A percentile compares a stretch with the other conserved stretches of the same genome.
Conservation (phyloP, 2,797 vertebrate genomes). For the Cuniculus paca region DNA sequence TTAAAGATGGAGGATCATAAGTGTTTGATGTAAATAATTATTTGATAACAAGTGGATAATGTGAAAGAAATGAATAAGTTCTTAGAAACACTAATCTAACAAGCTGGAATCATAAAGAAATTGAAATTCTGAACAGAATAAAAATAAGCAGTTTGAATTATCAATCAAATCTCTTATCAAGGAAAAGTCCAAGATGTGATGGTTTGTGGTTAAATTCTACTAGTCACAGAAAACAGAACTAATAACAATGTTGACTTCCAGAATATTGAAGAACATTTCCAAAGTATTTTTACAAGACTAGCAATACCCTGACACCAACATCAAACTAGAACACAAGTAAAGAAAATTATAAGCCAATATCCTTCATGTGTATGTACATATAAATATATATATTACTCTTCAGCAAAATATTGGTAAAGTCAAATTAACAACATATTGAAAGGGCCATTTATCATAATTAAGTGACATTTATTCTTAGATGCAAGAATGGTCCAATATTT, state of each 20-base stretch:
- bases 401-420: neutral
- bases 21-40: neutral
- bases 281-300: neutral
- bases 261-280: neutral
- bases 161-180: neutral
- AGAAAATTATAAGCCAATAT: neutral
- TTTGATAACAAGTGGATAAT: neutral
- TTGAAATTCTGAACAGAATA: neutral
- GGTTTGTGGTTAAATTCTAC: neutral
- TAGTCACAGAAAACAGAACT: neutral
- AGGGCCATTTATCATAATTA: neutral
- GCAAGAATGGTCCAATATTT: no score
- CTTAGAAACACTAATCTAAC: neutral
- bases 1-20: no score
- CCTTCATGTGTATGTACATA: neutral
- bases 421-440: neutral
- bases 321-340: neutral
- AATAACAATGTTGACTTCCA: neutral
- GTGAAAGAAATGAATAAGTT: neutral
- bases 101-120: neutral
- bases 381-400: neutral
- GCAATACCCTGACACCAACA: no score
- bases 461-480: no score
- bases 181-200: neutral
- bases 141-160: neutral